These are phyloP conservation scores for Hylaea fasciaria DNA, from an alignment of 2,888 invertebrate genomes.

Conservation along the genomic window DNA sequence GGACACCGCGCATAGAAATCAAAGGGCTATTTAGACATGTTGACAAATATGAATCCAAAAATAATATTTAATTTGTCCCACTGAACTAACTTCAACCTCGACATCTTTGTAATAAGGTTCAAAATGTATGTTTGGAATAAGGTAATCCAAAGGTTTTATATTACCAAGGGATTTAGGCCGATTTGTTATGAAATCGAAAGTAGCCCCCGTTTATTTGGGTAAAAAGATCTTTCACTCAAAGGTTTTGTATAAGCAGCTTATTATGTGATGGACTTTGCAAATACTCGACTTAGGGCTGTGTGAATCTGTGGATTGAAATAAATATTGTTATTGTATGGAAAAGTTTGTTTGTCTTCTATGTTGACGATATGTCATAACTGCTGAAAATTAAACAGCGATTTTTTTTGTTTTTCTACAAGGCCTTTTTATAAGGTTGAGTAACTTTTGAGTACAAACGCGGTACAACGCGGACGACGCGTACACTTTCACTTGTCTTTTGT, in stretches of 20 bases:
- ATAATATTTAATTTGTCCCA: constrained; percentile 57
- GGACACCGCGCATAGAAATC: constrained; percentile 67
- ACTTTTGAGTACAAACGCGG: too few relatives aligned
- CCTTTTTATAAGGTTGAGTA: too few relatives aligned
- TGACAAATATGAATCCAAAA: constrained; percentile 77
- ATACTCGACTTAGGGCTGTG: constrained; percentile 10
- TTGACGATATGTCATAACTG: too few relatives aligned
- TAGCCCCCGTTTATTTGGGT: constrained; percentile 52
- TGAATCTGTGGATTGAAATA: constrained; percentile 19
- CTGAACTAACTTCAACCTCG: constrained; percentile 37
- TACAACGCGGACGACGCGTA: too few relatives aligned
- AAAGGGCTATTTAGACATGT: constrained; percentile 82
- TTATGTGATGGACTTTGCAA: constrained; percentile 51
- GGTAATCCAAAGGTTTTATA: constrained; percentile 64
- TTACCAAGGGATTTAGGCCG: constrained; percentile 74
- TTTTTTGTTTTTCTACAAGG: too few relatives aligned
- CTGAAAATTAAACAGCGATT: too few relatives aligned
- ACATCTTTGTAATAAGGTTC: constrained; percentile 22
- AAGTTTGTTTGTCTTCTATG: too few relatives aligned
- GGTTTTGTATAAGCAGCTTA: constrained; percentile 57
- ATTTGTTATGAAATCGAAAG: constrained; percentile 72
- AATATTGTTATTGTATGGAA: constrained; percentile 3
- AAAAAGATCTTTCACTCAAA: too few relatives aligned
- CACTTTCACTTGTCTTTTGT: too few relatives aligned
- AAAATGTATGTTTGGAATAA: constrained; percentile 10